A percentile compares a stretch with the other conserved stretches of the same genome.
These are phyloP conservation scores for Neodiprion virginianus DNA, from an alignment of 1,140 invertebrate genomes.

Conservation along the genomic window DNA sequence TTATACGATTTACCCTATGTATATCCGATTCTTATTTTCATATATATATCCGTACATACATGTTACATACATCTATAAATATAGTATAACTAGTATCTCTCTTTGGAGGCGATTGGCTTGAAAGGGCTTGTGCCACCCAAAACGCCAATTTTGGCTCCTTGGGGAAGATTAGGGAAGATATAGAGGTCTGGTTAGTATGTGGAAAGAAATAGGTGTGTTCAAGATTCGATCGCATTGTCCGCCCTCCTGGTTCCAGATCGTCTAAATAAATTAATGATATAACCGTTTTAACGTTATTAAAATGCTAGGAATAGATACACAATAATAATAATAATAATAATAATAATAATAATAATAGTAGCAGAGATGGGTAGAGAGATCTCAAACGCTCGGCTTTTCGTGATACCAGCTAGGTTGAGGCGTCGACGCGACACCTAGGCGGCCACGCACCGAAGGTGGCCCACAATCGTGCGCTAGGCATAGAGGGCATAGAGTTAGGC, in stretches of 20 bases:
- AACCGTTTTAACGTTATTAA: neutral
- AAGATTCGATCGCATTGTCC: neutral
- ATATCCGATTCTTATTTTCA: too few relatives aligned
- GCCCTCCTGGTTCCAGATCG: conserved; percentile 6
- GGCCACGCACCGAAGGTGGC: too few relatives aligned
- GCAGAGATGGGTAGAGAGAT: too few relatives aligned
- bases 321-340: too few relatives aligned
- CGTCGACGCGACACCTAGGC: too few relatives aligned
- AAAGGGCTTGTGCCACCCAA: neutral
- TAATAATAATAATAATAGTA: too few relatives aligned
- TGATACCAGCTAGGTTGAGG: too few relatives aligned
- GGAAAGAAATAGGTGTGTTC: neutral
- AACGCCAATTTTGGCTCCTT: conserved; percentile 39
- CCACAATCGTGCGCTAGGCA: too few relatives aligned
- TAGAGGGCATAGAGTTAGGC: too few relatives aligned
- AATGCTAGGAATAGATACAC: too few relatives aligned
- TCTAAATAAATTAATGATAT: neutral
- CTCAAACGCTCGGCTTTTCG: too few relatives aligned
- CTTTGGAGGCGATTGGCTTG: conserved; percentile 39
- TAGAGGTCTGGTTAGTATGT: conserved; percentile 24
- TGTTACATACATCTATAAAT: conserved; percentile 23
- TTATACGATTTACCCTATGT: too few relatives aligned
- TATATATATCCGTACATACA: neutral
- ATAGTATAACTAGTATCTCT: conserved; percentile 36
- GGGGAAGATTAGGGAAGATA: conserved; percentile 42